Conservation (phyloP, 2,888 invertebrate genomes). For the Tolmerus cingulatus region DNA sequence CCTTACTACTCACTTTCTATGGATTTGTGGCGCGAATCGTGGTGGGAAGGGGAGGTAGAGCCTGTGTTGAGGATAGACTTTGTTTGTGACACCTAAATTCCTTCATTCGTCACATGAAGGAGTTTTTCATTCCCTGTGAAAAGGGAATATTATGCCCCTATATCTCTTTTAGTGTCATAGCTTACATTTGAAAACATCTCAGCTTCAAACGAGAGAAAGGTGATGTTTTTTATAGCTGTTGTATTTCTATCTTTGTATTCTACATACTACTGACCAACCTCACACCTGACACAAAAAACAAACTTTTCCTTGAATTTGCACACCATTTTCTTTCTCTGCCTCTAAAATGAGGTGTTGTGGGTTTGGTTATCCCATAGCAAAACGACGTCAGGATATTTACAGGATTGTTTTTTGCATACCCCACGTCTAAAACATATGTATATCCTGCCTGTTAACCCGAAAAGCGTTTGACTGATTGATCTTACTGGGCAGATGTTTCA, state of each 20-base stretch:
- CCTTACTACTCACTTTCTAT: too few species aligned
- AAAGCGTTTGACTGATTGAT: not conserved
- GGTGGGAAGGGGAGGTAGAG: not conserved
- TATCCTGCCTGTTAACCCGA: not conserved
- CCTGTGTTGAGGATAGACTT: not conserved
- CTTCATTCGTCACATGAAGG: not conserved
- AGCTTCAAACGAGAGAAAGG: not conserved
- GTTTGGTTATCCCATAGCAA: not conserved
- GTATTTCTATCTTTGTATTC: not conserved
- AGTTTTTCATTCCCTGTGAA: not conserved
- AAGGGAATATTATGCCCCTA: not conserved
- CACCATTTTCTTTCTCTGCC: not conserved
- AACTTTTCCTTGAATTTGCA: not conserved
- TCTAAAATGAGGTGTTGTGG: not conserved
- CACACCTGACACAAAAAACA: not conserved
- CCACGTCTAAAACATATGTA: not conserved
- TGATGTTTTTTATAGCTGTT: not conserved
- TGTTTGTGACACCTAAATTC: not conserved
- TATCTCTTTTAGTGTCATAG: not conserved
- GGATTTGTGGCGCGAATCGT: too few species aligned
- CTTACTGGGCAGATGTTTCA: not conserved
- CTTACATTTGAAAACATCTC: not conserved
- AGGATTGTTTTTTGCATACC: not conserved
- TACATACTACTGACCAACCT: not conserved
- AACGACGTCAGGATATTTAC: not conserved